phyloP scores from a whole-genome alignment of 2,888 invertebrate genomes.

The Ecliptopera silaceata region DNA sequence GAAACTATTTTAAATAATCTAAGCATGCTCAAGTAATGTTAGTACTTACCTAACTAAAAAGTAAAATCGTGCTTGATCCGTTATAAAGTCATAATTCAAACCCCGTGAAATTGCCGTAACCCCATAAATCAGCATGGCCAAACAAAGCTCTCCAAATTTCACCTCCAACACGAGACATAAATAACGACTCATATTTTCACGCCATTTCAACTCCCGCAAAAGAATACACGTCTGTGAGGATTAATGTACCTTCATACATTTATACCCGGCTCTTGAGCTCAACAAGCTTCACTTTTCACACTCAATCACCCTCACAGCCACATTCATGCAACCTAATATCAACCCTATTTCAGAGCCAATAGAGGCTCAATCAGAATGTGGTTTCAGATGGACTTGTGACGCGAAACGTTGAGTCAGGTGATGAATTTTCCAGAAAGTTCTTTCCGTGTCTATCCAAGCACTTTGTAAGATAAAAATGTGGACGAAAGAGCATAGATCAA shows the following conservation, averaged over 20 bases:
- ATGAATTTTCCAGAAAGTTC: constrained; percentile 80
- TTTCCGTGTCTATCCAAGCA: constrained; percentile 79
- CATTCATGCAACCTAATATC: constrained; percentile 28
- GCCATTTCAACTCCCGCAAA: constrained; percentile 79
- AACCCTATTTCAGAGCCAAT: constrained; percentile 2
- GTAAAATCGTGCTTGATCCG: no score
- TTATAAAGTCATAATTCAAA: background rate
- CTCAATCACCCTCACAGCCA: constrained; percentile 42
- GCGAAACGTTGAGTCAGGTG: constrained; percentile 40
- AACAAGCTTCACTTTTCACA: constrained; percentile 52
- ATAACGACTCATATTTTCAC: constrained; percentile 80
- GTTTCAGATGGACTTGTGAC: constrained; percentile 33
- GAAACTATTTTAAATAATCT: no score
- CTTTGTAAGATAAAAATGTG: constrained; percentile 82
- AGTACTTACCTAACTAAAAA: no score
- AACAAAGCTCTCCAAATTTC: constrained; percentile 51
- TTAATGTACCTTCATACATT: constrained; percentile 81
- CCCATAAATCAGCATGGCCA: constrained; percentile 35
- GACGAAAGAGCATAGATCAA: constrained; percentile 76
- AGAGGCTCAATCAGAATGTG: constrained; percentile 31
- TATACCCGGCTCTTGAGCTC: constrained; percentile 65
- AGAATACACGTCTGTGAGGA: constrained; percentile 78
- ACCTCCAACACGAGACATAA: constrained; percentile 65
- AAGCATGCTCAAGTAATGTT: no score
- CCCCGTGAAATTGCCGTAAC: background rate